A percentile compares a stretch with the other conserved stretches of the same genome.
Evolutionary conservation across 2,888 invertebrate genomes (phyloP).

Genomic region (Rotaria sp.): DNA sequence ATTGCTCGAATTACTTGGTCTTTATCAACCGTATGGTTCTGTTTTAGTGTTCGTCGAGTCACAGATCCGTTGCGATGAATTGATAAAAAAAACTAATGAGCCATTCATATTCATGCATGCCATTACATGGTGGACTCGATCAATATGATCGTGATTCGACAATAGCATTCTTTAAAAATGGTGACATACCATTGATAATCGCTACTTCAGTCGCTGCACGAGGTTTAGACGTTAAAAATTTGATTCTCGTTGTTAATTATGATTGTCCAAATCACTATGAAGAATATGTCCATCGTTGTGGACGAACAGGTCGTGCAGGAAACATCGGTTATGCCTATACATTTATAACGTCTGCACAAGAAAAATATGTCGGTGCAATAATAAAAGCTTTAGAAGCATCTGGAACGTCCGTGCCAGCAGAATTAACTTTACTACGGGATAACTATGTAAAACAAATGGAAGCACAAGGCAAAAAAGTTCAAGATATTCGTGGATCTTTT

Average conservation of each 20-base stretch:
- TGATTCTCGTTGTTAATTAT: conserved; percentile 93
- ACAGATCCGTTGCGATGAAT: conserved; percentile 74
- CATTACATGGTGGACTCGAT: conserved; percentile 95
- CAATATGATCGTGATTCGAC: conserved; percentile 97
- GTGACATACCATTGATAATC: conserved; percentile 78
- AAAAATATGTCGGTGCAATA: conserved; percentile 83
- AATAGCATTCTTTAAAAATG: conserved; percentile 90
- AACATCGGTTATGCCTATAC: conserved; percentile 95
- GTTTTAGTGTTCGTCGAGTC: conserved; percentile 95
- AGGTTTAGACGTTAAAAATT: conserved; percentile 94
- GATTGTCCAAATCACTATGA: conserved; percentile 99
- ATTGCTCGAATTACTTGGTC: conserved; percentile 85
- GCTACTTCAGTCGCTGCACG: conserved; percentile 96
- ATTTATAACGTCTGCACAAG: conserved; percentile 88
- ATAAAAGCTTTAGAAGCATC: conserved; percentile 82
- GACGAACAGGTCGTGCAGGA: conserved; percentile 65
- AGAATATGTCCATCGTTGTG: conserved; percentile 96
- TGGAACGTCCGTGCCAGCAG: conserved; percentile 68
- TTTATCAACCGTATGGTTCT: conserved; percentile 82
- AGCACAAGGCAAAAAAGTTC: conserved; percentile 34
- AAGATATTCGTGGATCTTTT: conserved; percentile 30
- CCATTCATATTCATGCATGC: conserved; percentile 89
- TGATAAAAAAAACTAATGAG: conserved; percentile 81
- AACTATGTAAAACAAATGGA: conserved; percentile 38
- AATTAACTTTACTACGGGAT: conserved; percentile 74